These are phyloP conservation scores for Aphis gossypii DNA, from an alignment of 1,140 invertebrate species.

Conservation along the genomic window DNA sequence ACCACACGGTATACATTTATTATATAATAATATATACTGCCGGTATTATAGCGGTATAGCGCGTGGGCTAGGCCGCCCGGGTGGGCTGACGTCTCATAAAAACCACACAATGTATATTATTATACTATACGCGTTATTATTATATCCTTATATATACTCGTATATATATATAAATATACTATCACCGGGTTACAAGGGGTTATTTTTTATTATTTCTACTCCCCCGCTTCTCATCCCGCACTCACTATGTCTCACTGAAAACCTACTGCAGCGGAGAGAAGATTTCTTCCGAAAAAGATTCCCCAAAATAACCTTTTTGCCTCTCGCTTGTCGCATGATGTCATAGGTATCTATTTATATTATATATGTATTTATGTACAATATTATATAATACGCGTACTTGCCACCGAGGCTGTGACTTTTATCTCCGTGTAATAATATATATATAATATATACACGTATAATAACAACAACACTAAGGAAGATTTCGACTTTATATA, in stretches of 20 bases:
- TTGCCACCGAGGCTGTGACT: neutral
- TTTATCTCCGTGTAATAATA: neutral
- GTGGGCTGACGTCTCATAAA: neutral
- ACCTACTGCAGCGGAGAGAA: neutral
- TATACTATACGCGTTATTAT: slow-evolving; percentile 5
- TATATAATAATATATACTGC: neutral
- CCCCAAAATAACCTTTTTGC: neutral
- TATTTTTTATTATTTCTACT: neutral
- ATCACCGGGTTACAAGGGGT: neutral
- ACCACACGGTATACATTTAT: neutral
- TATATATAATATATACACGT: neutral
- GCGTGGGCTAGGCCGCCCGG: too few relatives aligned
- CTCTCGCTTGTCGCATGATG: neutral
- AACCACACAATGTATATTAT: slow-evolving; percentile 17
- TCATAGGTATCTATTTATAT: neutral
- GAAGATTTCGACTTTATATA: neutral
- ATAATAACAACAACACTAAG: neutral
- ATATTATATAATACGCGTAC: neutral
- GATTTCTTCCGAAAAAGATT: neutral
- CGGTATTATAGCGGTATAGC: neutral
- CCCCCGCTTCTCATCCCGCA: neutral
- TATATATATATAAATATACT: neutral
- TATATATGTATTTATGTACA: neutral
- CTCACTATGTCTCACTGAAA: neutral
- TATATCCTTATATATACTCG: neutral